Percentiles rank a stretch among this genome's conserved stretches.
phyloP scores from a whole-genome alignment of 2,888 invertebrate species.

The Aleiodes alternator region DNA sequence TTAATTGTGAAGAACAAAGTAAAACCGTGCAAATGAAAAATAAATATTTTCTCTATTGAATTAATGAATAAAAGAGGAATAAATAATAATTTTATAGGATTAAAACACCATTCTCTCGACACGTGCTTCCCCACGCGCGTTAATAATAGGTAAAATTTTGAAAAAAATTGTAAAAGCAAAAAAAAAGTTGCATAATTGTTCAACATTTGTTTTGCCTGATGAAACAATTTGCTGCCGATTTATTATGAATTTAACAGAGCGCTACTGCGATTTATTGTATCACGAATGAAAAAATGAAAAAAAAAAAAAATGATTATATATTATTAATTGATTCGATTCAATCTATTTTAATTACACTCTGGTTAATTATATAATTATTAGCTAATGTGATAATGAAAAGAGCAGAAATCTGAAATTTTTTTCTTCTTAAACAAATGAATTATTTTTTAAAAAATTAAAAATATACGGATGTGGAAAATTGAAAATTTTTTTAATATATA shows the following conservation, averaged over 20 bases:
- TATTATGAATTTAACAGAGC: background rate
- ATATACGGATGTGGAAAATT: too few relatives aligned
- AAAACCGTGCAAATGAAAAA: conserved; percentile 44
- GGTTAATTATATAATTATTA: background rate
- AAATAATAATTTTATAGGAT: conserved; percentile 10
- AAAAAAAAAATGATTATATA: too few relatives aligned
- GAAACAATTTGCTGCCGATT: conserved; percentile 25
- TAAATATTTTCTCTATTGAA: conserved; percentile 46
- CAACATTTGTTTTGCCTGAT: conserved; percentile 12
- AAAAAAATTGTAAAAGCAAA: conserved; percentile 14
- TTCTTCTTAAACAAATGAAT: too few relatives aligned
- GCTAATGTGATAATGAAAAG: background rate
- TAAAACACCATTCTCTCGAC: background rate
- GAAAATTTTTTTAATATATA: too few relatives aligned
- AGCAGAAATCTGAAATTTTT: too few relatives aligned
- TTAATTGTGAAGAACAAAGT: too few relatives aligned
- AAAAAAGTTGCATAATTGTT: conserved; percentile 2
- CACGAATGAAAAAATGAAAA: background rate
- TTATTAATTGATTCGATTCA: background rate
- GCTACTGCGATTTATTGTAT: conserved; percentile 27
- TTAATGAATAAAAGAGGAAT: conserved; percentile 27
- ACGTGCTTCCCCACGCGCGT: conserved; percentile 29
- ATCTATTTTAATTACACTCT: background rate
- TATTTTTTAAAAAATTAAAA: too few relatives aligned
- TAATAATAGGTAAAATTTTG: conserved; percentile 9